Evolutionary conservation across 2,888 invertebrate species (phyloP).

Genomic region (Yponomeuta evonymella): DNA sequence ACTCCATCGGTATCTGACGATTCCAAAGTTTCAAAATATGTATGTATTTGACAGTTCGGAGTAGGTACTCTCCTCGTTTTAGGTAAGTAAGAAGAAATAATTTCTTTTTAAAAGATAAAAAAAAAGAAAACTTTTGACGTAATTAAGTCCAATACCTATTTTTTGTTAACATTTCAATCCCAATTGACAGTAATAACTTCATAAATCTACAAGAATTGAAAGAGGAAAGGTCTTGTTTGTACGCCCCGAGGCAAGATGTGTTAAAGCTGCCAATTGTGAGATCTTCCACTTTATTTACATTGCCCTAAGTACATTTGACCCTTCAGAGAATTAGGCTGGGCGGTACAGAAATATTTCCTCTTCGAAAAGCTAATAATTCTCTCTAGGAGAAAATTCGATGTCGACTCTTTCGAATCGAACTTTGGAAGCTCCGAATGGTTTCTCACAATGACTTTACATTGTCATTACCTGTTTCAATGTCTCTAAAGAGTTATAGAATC

Average conservation of each 20-base stretch:
- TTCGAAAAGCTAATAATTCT: slow-evolving; percentile 18
- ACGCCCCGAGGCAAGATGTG: neutral
- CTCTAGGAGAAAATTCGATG: slow-evolving; percentile 20
- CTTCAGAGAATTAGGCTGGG: slow-evolving; percentile 30
- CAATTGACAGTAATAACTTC: neutral
- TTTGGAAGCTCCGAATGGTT: neutral
- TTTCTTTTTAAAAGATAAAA: too few relatives aligned
- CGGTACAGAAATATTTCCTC: slow-evolving; percentile 39
- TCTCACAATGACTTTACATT: neutral
- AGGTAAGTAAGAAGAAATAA: too few relatives aligned
- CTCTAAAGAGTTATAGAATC: neutral
- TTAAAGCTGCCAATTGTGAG: slow-evolving; percentile 31
- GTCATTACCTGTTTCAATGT: neutral
- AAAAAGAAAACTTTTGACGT: too few relatives aligned
- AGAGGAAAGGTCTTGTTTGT: neutral
- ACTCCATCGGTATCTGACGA: too few relatives aligned
- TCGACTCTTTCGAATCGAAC: neutral
- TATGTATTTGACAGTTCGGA: too few relatives aligned
- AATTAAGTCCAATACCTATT: neutral
- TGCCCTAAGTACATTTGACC: slow-evolving; percentile 44
- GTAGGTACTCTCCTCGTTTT: too few relatives aligned
- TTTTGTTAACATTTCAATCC: neutral
- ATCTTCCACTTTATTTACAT: slow-evolving; percentile 45
- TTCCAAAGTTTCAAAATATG: too few relatives aligned
- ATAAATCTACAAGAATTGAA: neutral